Conservation (phyloP, 2,797 vertebrate species). For the Scyliorhinus canicula region DNA sequence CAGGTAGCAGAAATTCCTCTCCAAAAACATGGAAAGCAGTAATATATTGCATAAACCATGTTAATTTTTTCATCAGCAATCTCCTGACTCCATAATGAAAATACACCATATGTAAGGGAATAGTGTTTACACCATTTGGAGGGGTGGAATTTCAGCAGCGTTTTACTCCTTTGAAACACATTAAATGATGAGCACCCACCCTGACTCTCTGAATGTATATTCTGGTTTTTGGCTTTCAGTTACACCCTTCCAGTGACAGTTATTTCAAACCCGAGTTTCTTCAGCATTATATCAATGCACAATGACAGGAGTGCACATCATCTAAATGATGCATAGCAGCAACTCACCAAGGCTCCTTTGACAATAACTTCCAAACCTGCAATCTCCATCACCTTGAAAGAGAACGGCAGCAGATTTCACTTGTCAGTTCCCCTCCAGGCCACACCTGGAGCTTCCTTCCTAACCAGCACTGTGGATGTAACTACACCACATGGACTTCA, state of each 20-base stretch:
- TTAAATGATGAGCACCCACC: not conserved
- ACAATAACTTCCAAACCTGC: too few species aligned
- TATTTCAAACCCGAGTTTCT: not conserved
- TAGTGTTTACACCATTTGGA: not conserved
- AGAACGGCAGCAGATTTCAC: too few species aligned
- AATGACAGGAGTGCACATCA: too few species aligned
- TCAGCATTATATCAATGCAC: not conserved
- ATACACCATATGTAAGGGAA: not conserved
- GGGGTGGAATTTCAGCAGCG: not conserved
- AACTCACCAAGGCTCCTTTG: too few species aligned
- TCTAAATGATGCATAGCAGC: too few species aligned
- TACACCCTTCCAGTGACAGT: not conserved
- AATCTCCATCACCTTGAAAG: too few species aligned
- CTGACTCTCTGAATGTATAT: not conserved
- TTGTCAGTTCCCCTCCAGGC: too few species aligned
- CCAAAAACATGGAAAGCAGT: not conserved
- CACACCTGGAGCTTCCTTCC: too few species aligned
- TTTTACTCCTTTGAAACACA: not conserved
- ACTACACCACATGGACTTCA: too few species aligned
- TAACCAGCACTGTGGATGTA: too few species aligned
- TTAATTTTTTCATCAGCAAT: not conserved
- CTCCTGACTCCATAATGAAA: not conserved
- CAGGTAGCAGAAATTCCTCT: not conserved
- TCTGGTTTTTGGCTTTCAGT: not conserved
- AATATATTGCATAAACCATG: not conserved